Base-by-base conservation (phyloP, 2,797 vertebrate genomes). In the Malacoctenus gilli region DNA sequence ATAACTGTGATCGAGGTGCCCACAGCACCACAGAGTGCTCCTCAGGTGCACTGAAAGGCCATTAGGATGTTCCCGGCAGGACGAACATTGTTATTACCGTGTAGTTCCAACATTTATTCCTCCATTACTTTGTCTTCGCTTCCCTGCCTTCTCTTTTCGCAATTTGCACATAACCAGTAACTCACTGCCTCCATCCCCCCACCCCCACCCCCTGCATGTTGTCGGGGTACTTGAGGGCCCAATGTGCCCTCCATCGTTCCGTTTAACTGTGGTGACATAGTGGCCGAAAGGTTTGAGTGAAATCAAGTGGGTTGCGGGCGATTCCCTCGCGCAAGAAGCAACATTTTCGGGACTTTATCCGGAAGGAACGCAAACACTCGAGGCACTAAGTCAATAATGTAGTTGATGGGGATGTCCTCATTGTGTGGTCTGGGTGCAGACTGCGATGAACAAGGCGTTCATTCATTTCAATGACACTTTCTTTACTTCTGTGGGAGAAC, bases 1-100 rank as follows among this genome's bases (percentile, higher is more conserved):
- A 77, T 78, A 35, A 81, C 50, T 44, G 50, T 59, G 60, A 67
- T 81, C 16, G 11, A 61, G 66, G 66, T 47, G 9, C 25, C 12
- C n/a, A 49, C 32, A 68, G 46, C 10, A 28, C 37, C 61, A 38
- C 65, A 48, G 30, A 67, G 59, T 28, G 46, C 22, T 23, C 23
- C 59, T 69, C 32, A 43, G 60, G 52, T 64, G 25, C 23, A 18
- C 40, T 41, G 44, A 66, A 41, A 68, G 50, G 40, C 41, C 36
- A 23, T 49, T 37, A 52, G 14, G 18, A 28, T 34, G 14, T 8
- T 32, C 7, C 44, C 16, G 40, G 55, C 43, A 66, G 49, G 18
- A 53, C 36, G 22, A 20, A 20, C 9, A 35, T 22, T 5, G 18
- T 53, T 8, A 22, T 57, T 14, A 60, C 59, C 36, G 46, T 22